These are phyloP conservation scores for Mythimna ferrago DNA, from an alignment of 2,888 invertebrate species.

Conservation along the genomic window DNA sequence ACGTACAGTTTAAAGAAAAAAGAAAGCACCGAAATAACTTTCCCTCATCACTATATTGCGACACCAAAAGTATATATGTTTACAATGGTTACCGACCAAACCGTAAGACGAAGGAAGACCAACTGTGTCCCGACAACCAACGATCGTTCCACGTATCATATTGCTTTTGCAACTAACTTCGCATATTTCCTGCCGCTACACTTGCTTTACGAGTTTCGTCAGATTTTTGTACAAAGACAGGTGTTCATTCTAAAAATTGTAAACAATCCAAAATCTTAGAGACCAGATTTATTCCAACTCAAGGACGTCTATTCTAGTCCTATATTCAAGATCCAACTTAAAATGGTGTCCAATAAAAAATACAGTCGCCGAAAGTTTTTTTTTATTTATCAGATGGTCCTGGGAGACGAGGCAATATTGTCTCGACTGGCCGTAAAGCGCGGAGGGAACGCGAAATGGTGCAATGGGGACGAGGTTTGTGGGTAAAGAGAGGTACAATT, in stretches of 20 bases:
- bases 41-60: too few species aligned
- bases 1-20: too few species aligned
- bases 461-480: constrained; percentile 50
- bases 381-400: constrained; percentile 64
- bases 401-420: constrained; percentile 65
- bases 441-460: constrained; percentile 55
- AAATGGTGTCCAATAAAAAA: constrained; percentile 51
- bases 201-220: too few species aligned
- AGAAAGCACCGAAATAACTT: too few species aligned
- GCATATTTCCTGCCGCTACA: too few species aligned
- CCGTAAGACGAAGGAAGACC: too few species aligned
- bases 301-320: constrained; percentile 34
- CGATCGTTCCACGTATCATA: too few species aligned
- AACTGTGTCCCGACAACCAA: too few species aligned
- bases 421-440: constrained; percentile 67
- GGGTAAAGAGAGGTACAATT: constrained; percentile 17
- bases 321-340: constrained; percentile 45
- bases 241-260: not conserved
- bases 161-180: too few species aligned
- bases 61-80: too few species aligned
- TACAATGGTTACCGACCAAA: too few species aligned
- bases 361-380: constrained; percentile 55
- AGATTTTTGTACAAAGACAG: not conserved
- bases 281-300: not conserved
- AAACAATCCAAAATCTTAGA: not conserved